Percentiles rank a stretch among this genome's conserved stretches.
These are phyloP conservation scores for Malurus alboscapulatus DNA, from an alignment of 2,113 vertebrate species.

Conservation along the genomic window DNA sequence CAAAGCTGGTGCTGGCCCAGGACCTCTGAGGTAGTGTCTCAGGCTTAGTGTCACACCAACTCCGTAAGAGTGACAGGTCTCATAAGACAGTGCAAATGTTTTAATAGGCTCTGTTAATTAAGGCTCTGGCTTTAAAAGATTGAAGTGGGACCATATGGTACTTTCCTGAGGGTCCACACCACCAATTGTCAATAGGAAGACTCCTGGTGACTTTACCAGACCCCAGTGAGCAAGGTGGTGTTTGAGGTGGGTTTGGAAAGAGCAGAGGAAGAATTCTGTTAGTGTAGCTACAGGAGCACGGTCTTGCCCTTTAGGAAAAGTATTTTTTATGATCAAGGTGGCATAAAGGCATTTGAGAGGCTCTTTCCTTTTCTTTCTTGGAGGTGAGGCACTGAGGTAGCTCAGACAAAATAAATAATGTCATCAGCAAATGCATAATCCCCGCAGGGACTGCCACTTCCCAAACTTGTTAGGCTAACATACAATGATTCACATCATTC, in stretches of 20 bases:
- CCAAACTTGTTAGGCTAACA: fast-evolving
- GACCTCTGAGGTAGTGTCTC: neutral
- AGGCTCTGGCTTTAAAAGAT: neutral
- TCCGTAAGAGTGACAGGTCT: neutral
- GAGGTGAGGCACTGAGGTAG: neutral
- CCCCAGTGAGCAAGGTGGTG: neutral
- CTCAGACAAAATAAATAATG: neutral
- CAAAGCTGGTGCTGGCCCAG: neutral
- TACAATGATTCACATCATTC: neutral
- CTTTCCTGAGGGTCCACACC: neutral
- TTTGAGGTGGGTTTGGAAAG: neutral
- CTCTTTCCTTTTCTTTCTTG: neutral
- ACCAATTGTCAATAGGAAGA: neutral
- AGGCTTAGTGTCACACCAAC: neutral
- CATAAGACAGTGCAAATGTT: neutral
- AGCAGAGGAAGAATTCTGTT: neutral
- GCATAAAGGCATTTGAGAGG: neutral
- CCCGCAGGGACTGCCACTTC: neutral
- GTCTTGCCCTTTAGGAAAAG: neutral
- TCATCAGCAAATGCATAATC: neutral
- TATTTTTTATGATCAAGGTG: neutral
- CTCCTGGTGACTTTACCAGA: neutral
- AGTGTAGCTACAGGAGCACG: neutral
- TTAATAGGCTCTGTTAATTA: neutral
- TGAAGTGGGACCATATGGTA: neutral